Evolutionary conservation across 1,140 invertebrate species (phyloP).

Genomic region (Cyclargus thomasi): DNA sequence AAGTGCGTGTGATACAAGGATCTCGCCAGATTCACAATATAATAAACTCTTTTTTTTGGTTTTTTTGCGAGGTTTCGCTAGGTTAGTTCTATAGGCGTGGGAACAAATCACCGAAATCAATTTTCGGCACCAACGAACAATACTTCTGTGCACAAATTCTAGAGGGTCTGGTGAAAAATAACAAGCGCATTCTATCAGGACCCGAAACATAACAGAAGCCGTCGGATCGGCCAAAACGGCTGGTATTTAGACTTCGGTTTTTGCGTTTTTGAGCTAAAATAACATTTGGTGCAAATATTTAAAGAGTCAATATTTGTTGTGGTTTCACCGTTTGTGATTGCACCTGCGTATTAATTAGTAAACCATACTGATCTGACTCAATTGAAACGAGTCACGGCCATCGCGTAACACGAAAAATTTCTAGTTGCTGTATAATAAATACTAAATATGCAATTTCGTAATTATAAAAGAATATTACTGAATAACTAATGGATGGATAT

Average conservation of each 20-base stretch:
- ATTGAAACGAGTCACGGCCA: neutral
- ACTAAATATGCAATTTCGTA: too few relatives aligned
- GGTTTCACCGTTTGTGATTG: conserved; percentile 11
- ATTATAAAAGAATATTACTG: too few relatives aligned
- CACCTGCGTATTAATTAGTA: conserved; percentile 13
- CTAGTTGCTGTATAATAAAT: too few relatives aligned
- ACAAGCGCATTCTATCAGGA: conserved; percentile 8
- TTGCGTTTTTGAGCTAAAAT: conserved; percentile 15
- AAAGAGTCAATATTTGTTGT: conserved; percentile 10
- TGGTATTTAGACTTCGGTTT: conserved; percentile 12
- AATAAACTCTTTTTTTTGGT: too few relatives aligned
- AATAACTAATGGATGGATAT: too few relatives aligned
- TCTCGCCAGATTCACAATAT: too few relatives aligned
- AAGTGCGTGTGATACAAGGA: too few relatives aligned
- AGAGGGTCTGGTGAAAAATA: conserved; percentile 2
- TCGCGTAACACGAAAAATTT: too few relatives aligned
- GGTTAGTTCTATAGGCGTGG: too few relatives aligned
- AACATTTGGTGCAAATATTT: conserved; percentile 10
- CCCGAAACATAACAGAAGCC: neutral
- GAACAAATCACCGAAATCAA: neutral
- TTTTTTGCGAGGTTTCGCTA: too few relatives aligned
- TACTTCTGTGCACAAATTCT: conserved; percentile 5
- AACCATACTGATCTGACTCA: neutral
- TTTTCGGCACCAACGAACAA: conserved; percentile 6
- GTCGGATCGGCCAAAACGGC: neutral